Evolutionary conservation across 2,113 vertebrate species (phyloP), one percentile per base, ranked within the genome.

Genomic region (Psammodynastes pulverulentus): DNA sequence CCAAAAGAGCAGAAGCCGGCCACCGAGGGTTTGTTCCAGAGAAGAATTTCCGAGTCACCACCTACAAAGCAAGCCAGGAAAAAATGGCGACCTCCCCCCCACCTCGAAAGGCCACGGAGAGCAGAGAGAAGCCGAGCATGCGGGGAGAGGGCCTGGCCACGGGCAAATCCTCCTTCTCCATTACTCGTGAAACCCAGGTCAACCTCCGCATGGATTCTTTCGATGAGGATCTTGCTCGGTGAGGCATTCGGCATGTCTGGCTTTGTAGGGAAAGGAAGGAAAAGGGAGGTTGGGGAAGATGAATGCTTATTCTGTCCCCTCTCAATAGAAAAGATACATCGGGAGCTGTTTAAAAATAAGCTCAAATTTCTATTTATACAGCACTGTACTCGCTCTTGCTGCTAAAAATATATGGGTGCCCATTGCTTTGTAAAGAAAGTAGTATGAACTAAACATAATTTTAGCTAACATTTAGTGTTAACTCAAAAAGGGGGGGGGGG

Each of bases 181-280:
- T 98, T 92, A 99, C 98, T 95, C 98, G 98, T 79, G 98, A 99
- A 95, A 97, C 98, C 51, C 98, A 99, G 91, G 97, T 98, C 95
- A 98, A 98, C 96, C 97, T 99, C 89, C 98, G 98, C 92, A 98
- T 99, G 98, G 98, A 99, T 96, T 98, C 98, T 72, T 98, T 99
- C 23, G 98, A 98, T 53, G 98, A 99, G 92, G 97, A 98, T 51
- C 96, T 98, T 91, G 98, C 98, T 84, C 98, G 99, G 99, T 99
- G 95, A 97, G 98, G 19, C 84, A 4, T 86, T 19, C 43, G 1
- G 10, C 45, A 87, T 91, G 51, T 39, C 90, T 43, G 17, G 17
- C 72, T 3, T 39, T 49, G 58, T 43, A 34, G 45, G 6, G 10
- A 84, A 87, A 67, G 48, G 56, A 49, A 43, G 29, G 9, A 46